Conservation (phyloP, 2,888 invertebrate genomes). For the Beris chalybata region DNA sequence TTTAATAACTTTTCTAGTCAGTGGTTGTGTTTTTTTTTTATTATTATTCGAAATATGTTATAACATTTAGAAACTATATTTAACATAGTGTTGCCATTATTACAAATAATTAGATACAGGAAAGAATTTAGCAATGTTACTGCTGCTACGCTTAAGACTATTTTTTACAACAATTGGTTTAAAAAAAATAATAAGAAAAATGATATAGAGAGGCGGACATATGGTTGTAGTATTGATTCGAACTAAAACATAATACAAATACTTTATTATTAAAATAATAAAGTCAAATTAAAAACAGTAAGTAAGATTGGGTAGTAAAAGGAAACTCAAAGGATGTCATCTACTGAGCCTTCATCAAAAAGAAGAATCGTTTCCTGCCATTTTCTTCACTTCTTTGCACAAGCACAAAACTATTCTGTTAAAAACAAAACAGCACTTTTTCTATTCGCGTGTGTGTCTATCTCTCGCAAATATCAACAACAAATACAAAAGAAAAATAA, state of each 20-base stretch:
- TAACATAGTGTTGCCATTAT: neutral
- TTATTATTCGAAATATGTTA: neutral
- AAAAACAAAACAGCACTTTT: no score
- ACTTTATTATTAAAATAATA: no score
- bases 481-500: constrained; percentile 4
- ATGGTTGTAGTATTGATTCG: neutral
- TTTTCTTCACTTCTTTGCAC: no score
- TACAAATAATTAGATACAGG: neutral
- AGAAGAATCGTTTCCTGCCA: no score
- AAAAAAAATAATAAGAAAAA: neutral
- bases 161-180: constrained; percentile 2
- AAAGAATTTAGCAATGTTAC: constrained; percentile 13
- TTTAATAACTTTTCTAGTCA: constrained; percentile 22
- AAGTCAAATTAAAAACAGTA: no score
- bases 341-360: no score
- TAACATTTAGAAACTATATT: neutral
- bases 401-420: no score
- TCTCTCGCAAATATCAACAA: neutral
- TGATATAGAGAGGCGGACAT: neutral
- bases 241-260: no score
- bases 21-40: constrained; percentile 6
- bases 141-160: constrained; percentile 26
- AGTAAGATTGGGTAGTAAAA: no score
- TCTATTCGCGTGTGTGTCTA: constrained; percentile 3
- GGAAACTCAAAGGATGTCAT: no score